Evolutionary conservation across 1,140 invertebrate genomes (phyloP).

Genomic region (Magallana angulata): DNA sequence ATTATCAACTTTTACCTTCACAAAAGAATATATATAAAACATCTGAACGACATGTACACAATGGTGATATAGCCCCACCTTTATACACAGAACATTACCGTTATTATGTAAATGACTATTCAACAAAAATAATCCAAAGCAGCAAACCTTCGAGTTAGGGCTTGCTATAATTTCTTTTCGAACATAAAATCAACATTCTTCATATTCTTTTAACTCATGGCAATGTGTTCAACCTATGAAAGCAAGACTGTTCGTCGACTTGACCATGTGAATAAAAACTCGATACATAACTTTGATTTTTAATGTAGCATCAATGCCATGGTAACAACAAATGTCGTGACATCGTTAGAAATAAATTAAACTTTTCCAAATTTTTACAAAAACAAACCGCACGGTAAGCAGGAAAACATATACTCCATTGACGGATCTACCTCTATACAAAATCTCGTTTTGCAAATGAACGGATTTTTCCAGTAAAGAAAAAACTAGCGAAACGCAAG

Average conservation of each 20-base stretch:
- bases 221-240: background rate
- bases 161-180: too few species aligned
- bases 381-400: constrained; percentile 36
- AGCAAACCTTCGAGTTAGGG: too few species aligned
- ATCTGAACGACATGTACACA: too few species aligned
- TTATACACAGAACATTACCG: too few species aligned
- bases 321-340: constrained; percentile 30
- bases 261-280: constrained; percentile 2
- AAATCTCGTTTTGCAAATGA: constrained; percentile 28
- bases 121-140: too few species aligned
- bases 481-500: constrained; percentile 28
- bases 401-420: constrained; percentile 23
- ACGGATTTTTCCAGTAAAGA: constrained; percentile 1
- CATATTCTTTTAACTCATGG: background rate
- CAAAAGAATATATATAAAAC: too few species aligned
- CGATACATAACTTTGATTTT: constrained; percentile 1
- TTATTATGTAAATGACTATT: too few species aligned
- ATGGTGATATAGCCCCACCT: too few species aligned
- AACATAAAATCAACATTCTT: too few species aligned
- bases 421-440: constrained; percentile 25
- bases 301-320: constrained; percentile 35
- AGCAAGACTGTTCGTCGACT: too few species aligned
- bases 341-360: constrained; percentile 22
- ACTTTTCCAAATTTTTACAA: constrained; percentile 31
- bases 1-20: too few species aligned